A percentile compares a stretch with the other conserved stretches of the same genome.
Conservation (phyloP, 2,888 invertebrate species). For the Meganola albula region DNA sequence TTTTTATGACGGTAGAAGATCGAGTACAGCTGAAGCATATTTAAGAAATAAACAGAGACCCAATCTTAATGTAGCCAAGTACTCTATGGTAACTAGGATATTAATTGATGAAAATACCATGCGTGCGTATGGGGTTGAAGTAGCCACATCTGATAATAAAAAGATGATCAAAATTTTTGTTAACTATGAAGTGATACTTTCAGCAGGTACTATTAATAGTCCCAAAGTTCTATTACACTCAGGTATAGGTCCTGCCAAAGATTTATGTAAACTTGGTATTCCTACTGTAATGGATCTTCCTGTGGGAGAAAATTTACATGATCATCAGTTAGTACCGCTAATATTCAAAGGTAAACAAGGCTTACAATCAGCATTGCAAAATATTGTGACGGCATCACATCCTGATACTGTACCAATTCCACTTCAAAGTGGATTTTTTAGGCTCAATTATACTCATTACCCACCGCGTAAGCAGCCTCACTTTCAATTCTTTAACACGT, state of each 20-base stretch:
- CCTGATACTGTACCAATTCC: conserved; percentile 43
- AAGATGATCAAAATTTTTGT: conserved; percentile 40
- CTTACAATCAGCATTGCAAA: conserved; percentile 45
- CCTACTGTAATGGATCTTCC: conserved; percentile 47
- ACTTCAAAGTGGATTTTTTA: conserved; percentile 45
- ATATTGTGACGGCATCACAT: conserved; percentile 31
- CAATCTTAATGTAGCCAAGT: conserved; percentile 52
- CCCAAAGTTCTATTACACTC: conserved; percentile 61
- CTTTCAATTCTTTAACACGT: conserved; percentile 53
- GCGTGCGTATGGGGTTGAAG: conserved; percentile 46
- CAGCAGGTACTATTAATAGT: conserved; percentile 55
- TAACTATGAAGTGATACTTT: conserved; percentile 51
- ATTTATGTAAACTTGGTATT: conserved; percentile 41
- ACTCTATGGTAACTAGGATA: conserved; percentile 47
- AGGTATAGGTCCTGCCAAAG: conserved; percentile 52
- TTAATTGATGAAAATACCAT: conserved; percentile 40
- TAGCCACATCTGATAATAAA: conserved; percentile 33
- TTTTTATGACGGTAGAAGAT: conserved; percentile 49
- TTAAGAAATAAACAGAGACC: conserved; percentile 39
- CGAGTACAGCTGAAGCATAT: conserved; percentile 60
- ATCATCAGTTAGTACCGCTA: conserved; percentile 45
- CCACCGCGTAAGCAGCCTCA: conserved; percentile 35
- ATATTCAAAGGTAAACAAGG: conserved; percentile 44
- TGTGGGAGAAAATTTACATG: conserved; percentile 59
- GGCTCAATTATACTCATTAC: conserved; percentile 28